These are phyloP conservation scores for Lerista edwardsae DNA, from an alignment of 2,797 vertebrate species.

Conservation along the genomic window DNA sequence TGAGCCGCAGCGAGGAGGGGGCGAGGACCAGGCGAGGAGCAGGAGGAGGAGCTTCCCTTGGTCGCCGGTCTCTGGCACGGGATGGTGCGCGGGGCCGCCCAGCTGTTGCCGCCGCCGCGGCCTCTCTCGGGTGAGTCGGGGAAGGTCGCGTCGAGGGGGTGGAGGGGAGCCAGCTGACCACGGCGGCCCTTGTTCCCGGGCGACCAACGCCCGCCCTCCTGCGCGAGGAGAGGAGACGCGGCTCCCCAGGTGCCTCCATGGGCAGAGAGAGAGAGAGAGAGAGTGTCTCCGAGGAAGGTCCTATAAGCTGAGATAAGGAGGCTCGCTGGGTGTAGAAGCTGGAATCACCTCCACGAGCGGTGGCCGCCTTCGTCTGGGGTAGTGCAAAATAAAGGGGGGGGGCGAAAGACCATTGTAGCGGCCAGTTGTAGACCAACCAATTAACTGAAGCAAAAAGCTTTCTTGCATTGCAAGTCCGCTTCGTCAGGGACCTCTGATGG, in stretches of 20 bases:
- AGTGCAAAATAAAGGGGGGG: no score
- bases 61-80: constrained; percentile 64
- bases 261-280: no score
- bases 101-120: constrained; percentile 50
- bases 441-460: no score
- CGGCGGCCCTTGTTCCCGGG: background rate
- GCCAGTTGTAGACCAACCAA: no score
- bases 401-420: no score
- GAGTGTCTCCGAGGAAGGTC: background rate
- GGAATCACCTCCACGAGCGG: no score
- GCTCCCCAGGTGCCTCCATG: no score
- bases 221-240: background rate
- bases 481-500: no score
- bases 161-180: background rate
- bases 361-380: background rate
- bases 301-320: background rate
- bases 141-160: background rate
- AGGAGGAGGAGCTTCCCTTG: constrained; percentile 48
- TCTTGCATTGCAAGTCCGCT: no score
- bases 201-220: background rate
- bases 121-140: constrained; percentile 56
- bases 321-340: background rate
- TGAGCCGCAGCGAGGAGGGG: constrained; percentile 59
- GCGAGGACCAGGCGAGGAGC: no score
- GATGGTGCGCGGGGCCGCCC: constrained; percentile 61